Percentiles rank a stretch among this genome's conserved stretches.
These are phyloP conservation scores for Vulpes vulpes DNA, from an alignment of 2,113 vertebrate genomes.

Conservation along the genomic window DNA sequence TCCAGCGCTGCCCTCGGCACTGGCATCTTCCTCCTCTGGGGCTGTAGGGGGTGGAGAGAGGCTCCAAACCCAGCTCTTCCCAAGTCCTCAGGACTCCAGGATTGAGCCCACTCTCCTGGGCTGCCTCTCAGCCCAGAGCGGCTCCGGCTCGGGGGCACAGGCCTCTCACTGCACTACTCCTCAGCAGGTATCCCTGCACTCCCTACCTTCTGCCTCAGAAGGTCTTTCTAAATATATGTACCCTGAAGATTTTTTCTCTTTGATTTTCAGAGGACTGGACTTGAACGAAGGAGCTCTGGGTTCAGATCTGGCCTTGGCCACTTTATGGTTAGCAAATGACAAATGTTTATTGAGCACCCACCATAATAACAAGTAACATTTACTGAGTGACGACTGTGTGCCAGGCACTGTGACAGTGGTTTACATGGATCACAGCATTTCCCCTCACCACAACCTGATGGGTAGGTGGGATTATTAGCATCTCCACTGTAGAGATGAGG, in stretches of 20 bases:
- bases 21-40: neutral
- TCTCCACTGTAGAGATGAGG: neutral
- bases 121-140: neutral
- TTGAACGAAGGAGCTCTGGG: neutral
- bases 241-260: neutral
- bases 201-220: neutral
- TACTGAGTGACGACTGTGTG: neutral
- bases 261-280: neutral
- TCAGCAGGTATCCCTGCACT: neutral
- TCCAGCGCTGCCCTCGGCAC: fast-evolving
- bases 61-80: neutral
- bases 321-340: neutral
- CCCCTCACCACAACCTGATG: neutral
- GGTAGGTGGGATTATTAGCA: neutral
- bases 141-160: neutral
- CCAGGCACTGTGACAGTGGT: neutral
- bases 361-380: neutral
- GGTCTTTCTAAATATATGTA: neutral
- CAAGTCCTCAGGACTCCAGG: neutral
- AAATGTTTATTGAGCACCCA: neutral
- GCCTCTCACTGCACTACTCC: neutral
- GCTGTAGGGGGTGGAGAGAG: fast-evolving
- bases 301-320: neutral
- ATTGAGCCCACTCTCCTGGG: too few species aligned
- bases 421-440: neutral